phyloP scores from a whole-genome alignment of 2,113 vertebrate genomes.

The Glareola pratincola region DNA sequence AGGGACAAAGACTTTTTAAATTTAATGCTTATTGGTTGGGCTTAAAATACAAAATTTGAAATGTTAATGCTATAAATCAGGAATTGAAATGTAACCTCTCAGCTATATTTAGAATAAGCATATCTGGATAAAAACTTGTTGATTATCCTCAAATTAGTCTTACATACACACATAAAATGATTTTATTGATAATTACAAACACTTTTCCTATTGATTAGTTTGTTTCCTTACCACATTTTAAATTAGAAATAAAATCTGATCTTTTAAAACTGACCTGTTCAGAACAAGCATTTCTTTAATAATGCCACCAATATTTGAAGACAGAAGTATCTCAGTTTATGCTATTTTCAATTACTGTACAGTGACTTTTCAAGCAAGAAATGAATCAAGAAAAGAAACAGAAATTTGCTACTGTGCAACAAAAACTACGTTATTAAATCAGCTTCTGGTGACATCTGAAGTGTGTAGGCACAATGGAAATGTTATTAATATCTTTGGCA shows the following conservation, averaged over 20 bases:
- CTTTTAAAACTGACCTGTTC: background rate
- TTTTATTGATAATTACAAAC: background rate
- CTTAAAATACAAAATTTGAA: background rate
- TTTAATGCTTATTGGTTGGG: background rate
- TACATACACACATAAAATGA: background rate
- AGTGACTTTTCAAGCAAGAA: background rate
- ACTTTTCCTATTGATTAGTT: background rate
- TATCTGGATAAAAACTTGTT: background rate
- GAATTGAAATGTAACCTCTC: background rate
- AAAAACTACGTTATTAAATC: background rate
- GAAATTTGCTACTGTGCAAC: background rate
- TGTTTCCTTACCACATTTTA: background rate
- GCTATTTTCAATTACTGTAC: background rate
- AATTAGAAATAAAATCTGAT: background rate
- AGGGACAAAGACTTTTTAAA: background rate
- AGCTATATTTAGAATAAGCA: background rate
- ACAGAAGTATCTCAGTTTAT: background rate
- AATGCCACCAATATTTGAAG: background rate
- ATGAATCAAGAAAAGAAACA: background rate
- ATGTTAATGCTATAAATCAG: background rate
- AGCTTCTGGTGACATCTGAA: background rate
- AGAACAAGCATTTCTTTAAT: background rate
- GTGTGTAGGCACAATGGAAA: slow-evolving; percentile 20
- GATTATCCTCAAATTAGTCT: background rate
- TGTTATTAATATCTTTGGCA: background rate